Evolutionary conservation across 2,888 invertebrate species (phyloP), one percentile per base, ranked within the genome.

Genomic region (Synergus itoensis): DNA sequence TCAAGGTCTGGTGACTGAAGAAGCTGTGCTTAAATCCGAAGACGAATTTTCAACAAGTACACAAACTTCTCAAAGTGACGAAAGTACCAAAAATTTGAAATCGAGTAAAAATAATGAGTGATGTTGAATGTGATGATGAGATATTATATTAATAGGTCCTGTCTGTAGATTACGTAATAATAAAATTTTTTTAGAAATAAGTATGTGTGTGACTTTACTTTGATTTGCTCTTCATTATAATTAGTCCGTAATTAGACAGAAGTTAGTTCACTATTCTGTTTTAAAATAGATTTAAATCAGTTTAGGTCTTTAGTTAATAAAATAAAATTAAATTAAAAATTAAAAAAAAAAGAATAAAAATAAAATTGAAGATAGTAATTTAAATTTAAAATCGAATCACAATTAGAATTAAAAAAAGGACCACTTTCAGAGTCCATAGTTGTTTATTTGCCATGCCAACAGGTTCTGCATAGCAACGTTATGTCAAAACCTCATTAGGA

Each of bases 1-100:
- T 0, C 88, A 84, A 5, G 92, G 92, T 14, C 81, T 92, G 62
- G 86, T 92, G 45, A 77, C 84, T 5, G 86, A 77, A 57, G 65
- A 62, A 64, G 79, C 77, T 48, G 63, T 48, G 9, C 14, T 48
- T 69, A 69, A 69, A 69, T 48, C 69, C 16, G 28, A 69, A 45
- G 45, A 69, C 7, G 76, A 78, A 75, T 67, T 80, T 64, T 45
- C 75, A 62, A 78, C 65, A 9, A 79, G 36, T 53, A 60, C 14
- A 76, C 14, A 21, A 28, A 57, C 40, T 60, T 18, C 18, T 57
- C 40, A 60, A 43, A 76, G 41, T 40, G 57, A 53, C 18, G 43
- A 76, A 16, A 76, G 40, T 63, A 78, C 65, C 75, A 76, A 79
- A 53, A 77, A 78, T 76, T 64, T 77, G 7, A 48, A 48, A 21